These are phyloP conservation scores for Pelagia noctiluca DNA, from an alignment of 30 jellyfish, hydroid and myxozoan species.

Conservation along the genomic window DNA sequence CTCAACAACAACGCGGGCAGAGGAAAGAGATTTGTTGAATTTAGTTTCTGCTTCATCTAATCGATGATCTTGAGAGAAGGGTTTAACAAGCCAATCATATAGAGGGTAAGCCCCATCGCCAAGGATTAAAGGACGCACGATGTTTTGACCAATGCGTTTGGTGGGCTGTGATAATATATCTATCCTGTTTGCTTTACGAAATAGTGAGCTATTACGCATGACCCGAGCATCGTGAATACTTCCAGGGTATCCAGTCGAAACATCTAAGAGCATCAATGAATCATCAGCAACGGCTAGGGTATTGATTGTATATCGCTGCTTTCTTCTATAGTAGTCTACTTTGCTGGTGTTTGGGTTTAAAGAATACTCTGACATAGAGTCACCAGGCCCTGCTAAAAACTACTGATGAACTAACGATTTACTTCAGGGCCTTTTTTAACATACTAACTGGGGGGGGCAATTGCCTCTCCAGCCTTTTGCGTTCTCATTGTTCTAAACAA, in stretches of 20 bases:
- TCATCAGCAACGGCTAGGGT: slow-evolving; percentile 75
- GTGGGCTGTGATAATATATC: slow-evolving; percentile 23
- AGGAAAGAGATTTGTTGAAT: slow-evolving; percentile 45
- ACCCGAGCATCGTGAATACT: slow-evolving; percentile 78
- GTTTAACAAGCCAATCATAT: slow-evolving; percentile 36
- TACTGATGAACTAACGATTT: too few species aligned
- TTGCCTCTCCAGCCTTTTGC: too few species aligned
- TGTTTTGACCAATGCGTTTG: neutral
- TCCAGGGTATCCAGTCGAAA: slow-evolving; percentile 70
- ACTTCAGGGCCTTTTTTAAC: too few species aligned
- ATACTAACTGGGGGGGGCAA: too few species aligned
- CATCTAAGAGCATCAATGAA: slow-evolving; percentile 7
- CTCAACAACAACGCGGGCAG: slow-evolving; percentile 61
- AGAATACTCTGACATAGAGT: too few species aligned
- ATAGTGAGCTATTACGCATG: slow-evolving; percentile 7
- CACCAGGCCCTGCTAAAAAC: too few species aligned
- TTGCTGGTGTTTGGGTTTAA: too few species aligned
- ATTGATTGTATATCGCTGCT: slow-evolving; percentile 44
- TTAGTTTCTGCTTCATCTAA: slow-evolving; percentile 33
- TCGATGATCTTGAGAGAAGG: slow-evolving; percentile 40
- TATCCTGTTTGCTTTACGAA: slow-evolving; percentile 13
- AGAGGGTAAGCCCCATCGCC: slow-evolving; percentile 73
- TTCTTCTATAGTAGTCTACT: neutral
- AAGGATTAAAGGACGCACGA: slow-evolving; percentile 13
- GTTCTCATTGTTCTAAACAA: too few species aligned